Evolutionary conservation across 1,140 invertebrate species (phyloP), one percentile per base, ranked within the genome.

Genomic region (Meloidogyne floridensis): DNA sequence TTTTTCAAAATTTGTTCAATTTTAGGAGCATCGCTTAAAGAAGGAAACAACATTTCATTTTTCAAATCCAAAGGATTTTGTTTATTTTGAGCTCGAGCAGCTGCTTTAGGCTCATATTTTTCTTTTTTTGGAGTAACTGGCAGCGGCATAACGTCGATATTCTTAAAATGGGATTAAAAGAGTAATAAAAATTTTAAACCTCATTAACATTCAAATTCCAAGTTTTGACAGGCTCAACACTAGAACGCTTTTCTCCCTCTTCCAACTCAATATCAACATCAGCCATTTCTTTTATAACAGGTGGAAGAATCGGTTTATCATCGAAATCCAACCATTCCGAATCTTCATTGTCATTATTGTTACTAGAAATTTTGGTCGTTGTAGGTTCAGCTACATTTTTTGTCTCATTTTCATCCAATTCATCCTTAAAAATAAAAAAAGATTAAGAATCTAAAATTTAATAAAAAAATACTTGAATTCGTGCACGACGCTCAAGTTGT

Each of bases 181-280:
- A 32, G 47, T 47, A 6, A 6, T 20, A 51, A 54, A 80, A 13
- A 15, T 65, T 65, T 15, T n/a, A 80, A 80, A 70, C 43, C 53
- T 56, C 65, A 47, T 75, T 73, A 54, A 9, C 10, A 32, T 80
- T 71, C 0, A 76, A 32, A 20, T 83, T 83, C 82, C 82, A 83
- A 9, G 82, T 83, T 53, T 78, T 83, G 10, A 56, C 53, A 32
- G 82, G 53, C 20, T 83, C 82, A 43, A 15, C 51, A 18, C 20
- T 84, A n/a, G 74, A 20, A 42, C 71, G n/a, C 42, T 84, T 84
- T 73, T 83, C 59, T 11, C 81, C 82, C n/a, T 83, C 82, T 20
- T 84, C 83, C 9, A 53, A 65, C 56, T 83, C 81, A 18, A 69
- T 80, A 47, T 83, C 80, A 47, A 56, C 18, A 56, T 83, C 82